Evolutionary conservation across 2,888 invertebrate genomes (phyloP), one percentile per base, ranked within the genome.

Genomic region (Cistogaster globosa): DNA sequence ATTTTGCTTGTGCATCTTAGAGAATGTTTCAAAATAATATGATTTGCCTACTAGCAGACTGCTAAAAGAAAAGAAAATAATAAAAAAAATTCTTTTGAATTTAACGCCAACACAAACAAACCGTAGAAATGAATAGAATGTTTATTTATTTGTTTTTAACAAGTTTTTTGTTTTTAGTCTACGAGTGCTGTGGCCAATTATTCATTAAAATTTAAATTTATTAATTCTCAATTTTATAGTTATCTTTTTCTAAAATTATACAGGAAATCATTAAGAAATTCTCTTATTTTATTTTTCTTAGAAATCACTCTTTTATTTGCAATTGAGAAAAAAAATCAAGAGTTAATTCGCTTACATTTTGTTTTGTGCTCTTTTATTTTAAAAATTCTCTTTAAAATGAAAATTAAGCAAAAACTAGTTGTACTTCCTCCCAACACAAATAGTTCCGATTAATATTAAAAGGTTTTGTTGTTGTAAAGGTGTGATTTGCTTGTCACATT

Each of bases 21-120:
- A 48, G 16, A 16, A 53, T 45, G 26, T 53, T 62, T 78, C 62
- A 7, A 62, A 62, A 57, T 71, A 71, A 69, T 71, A 55, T 71
- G 62, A 69, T 62, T 69, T 78, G 11, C 20, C 16, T 62, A 69
- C 16, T 16, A 11, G 26, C 26, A 16, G 26, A 63, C 36, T 11
- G 51, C 26, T 12, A 57, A 68, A 18, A 36, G 22, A 68, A 77
- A 53, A 18, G 60, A 60, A 42, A 60, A 55, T 53, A 53, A 42
- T 12, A 36, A n/a, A 32, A 62, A 62, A 69, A 69, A 55, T 45
- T 78, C 62, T 63, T 78, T 78, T 78, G 62, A 78, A 78, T 78
- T 78, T 53, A 71, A 78, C 55, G 69, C 78, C 78, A 78, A 78
- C 69, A 78, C 78, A 78, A 78, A 69, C 45, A 69, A 69, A 55